A percentile compares a stretch with the other conserved stretches of the same genome.
phyloP scores from a whole-genome alignment of 2,888 invertebrate genomes.

The Cephus pygmeus region DNA sequence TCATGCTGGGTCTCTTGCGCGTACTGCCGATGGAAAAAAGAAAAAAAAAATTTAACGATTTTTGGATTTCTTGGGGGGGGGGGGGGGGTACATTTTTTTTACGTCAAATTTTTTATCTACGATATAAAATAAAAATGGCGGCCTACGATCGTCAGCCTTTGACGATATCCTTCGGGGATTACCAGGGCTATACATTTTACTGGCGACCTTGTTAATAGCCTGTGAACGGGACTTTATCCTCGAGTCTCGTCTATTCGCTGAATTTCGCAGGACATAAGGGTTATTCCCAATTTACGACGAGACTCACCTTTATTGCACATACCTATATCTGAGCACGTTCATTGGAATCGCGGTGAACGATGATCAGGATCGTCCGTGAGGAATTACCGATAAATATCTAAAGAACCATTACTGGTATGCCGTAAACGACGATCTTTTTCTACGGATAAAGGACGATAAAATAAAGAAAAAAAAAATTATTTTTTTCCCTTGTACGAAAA shows the following conservation, averaged over 20 bases:
- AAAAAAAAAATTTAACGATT: background rate
- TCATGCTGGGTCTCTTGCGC: constrained; percentile 98
- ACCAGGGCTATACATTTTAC: background rate
- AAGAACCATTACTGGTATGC: background rate
- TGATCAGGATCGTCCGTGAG: background rate
- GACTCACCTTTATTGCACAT: background rate
- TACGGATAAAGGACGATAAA: background rate
- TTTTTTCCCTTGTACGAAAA: background rate
- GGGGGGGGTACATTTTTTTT: too few species aligned
- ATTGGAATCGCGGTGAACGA: background rate
- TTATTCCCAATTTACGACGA: background rate
- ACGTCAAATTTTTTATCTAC: background rate
- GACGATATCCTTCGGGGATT: background rate
- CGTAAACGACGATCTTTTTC: background rate
- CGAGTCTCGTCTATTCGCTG: background rate
- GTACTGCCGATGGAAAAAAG: constrained; percentile 69
- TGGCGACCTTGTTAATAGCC: background rate
- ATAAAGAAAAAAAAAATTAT: background rate
- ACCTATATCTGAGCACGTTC: background rate
- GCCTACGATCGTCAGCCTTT: background rate
- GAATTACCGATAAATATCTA: background rate
- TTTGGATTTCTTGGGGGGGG: background rate
- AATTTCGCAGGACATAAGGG: background rate
- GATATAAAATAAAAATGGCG: background rate
- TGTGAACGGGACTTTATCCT: background rate